These are phyloP conservation scores for Smittia aterrima DNA, from an alignment of 2,888 invertebrate species.

Conservation along the genomic window DNA sequence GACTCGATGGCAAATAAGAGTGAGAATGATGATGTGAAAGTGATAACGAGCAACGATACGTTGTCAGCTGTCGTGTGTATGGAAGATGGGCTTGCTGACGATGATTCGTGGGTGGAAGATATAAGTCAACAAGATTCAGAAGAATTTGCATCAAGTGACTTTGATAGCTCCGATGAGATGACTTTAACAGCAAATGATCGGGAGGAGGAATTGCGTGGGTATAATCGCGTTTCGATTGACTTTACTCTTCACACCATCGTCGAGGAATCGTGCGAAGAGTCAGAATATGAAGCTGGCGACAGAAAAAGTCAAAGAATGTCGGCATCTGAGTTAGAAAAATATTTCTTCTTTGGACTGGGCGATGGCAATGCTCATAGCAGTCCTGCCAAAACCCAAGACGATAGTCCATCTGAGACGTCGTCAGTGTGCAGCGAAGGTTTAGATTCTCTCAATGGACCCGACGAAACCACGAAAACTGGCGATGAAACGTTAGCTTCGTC, in stretches of 20 bases:
- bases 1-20: slow-evolving; percentile 11
- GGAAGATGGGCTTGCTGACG: slow-evolving; percentile 84
- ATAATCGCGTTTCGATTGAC: slow-evolving; percentile 78
- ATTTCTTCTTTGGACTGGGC: slow-evolving; percentile 83
- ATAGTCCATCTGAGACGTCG: slow-evolving; percentile 70
- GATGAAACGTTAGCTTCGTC: slow-evolving; percentile 77
- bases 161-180: slow-evolving; percentile 65
- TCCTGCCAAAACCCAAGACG: slow-evolving; percentile 50
- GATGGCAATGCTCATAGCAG: slow-evolving; percentile 57
- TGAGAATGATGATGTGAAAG: slow-evolving; percentile 59
- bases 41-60: slow-evolving; percentile 68
- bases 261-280: slow-evolving; percentile 93
- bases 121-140: slow-evolving; percentile 73
- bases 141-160: slow-evolving; percentile 62
- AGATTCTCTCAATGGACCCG: slow-evolving; percentile 68
- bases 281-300: slow-evolving; percentile 64
- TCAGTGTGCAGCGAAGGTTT: slow-evolving; percentile 81
- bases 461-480: slow-evolving; percentile 55
- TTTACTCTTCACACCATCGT: slow-evolving; percentile 90
- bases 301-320: slow-evolving; percentile 53
- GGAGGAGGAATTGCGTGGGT: slow-evolving; percentile 79
- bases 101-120: slow-evolving; percentile 90
- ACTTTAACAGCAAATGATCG: slow-evolving; percentile 64
- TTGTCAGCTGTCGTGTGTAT: slow-evolving; percentile 70
- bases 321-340: slow-evolving; percentile 83